Base-by-base conservation (phyloP, 1,140 invertebrate species). In the Heliconius hewitsoni region DNA sequence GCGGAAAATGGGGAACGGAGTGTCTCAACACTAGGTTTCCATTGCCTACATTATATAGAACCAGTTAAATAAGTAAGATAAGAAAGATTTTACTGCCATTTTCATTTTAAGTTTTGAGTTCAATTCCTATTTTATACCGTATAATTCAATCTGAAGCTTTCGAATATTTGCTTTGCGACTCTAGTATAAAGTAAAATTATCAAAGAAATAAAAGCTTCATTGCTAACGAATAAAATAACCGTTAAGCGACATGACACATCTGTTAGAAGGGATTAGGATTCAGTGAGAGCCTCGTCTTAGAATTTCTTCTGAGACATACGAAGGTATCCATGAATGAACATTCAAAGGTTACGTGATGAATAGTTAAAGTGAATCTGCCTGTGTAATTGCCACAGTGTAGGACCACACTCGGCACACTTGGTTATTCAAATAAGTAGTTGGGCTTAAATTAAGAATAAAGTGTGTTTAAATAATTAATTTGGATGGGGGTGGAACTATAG, bases 261-360 rank as follows among this genome's bases (percentile, higher is more conserved):
- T 72, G 71, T 72, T 72, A 72, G 18, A 23, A 39, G 27, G 37
- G 71, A 72, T 72, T 72, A 42, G 23, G 39, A 72, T 72, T 72
- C 71, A 72, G 37, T 8, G 71, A 39, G 71, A 66, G 37, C n/a
- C 2, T 16, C 34, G 30, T 39, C n/a, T 72, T 42, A 72, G 71
- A 72, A 72, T 72, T 72, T 72, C 71, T 72, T 72, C 71, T 42
- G n/a, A 72, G 37, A 72, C n/a, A 72, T 39, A 39, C 71, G n/a
- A n/a, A 72, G 30, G 16, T 42, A n/a, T 19, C 6, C 37, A 72
- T 72, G 71, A 72, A 72, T 72, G 71, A 42, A 37, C 23, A 72
- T 66, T 66, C 60, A 66, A 66, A 27, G 60, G 23, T 1, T 30
- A 30, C 60, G 60, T 66, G 60, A 30, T 16, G 60, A 66, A 66